Evolutionary conservation across 2,113 vertebrate genomes (phyloP).

Genomic region (Tychaedon coryphoeus): DNA sequence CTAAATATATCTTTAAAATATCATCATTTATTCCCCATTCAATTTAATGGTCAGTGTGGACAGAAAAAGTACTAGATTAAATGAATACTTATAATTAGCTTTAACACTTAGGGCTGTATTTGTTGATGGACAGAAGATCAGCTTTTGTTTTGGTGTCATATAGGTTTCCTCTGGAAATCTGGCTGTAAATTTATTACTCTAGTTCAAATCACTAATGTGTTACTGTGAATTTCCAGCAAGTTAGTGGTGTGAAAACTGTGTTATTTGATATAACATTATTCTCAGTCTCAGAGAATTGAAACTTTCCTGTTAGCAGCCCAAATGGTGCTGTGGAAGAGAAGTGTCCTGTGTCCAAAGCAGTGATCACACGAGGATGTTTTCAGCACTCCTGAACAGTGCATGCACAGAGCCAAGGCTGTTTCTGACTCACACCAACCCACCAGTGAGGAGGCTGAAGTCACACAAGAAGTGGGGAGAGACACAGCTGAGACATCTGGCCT

Average conservation of each 20-base stretch:
- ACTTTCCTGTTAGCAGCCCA: background rate
- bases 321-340: background rate
- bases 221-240: background rate
- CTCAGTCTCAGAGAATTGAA: background rate
- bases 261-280: background rate
- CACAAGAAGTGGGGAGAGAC: background rate
- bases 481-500: background rate
- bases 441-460: fast-evolving
- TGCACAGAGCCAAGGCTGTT: background rate
- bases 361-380: background rate
- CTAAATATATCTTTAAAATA: background rate
- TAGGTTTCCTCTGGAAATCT: background rate
- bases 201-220: background rate
- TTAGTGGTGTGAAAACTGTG: background rate
- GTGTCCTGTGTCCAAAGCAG: background rate
- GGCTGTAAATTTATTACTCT: background rate
- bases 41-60: background rate
- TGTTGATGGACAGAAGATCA: background rate
- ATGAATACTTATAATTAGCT: background rate
- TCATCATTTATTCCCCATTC: background rate
- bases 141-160: background rate
- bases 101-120: background rate
- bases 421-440: background rate
- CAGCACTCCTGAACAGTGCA: too few relatives aligned
- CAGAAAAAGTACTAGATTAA: background rate